phyloP scores from a whole-genome alignment of 1,140 invertebrate species.

The Magallana angulata region DNA sequence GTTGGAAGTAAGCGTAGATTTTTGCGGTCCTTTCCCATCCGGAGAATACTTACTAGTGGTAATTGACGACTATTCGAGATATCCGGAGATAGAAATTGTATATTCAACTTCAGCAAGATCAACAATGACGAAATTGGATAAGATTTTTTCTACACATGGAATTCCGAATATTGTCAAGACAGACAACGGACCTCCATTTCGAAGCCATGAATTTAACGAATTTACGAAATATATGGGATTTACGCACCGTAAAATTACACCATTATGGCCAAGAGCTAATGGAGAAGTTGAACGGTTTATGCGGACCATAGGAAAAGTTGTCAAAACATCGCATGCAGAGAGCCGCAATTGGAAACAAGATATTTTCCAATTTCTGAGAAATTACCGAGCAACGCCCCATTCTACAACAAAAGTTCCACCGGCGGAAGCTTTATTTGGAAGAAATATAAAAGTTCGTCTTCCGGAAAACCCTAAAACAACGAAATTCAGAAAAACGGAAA shows the following conservation, averaged over 20 bases:
- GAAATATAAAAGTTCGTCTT: background rate
- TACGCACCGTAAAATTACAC: slow-evolving; percentile 61
- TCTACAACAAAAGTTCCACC: slow-evolving; percentile 58
- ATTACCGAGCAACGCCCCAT: slow-evolving; percentile 63
- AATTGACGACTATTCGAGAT: slow-evolving; percentile 58
- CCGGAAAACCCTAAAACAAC: background rate
- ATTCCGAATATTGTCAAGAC: slow-evolving; percentile 60
- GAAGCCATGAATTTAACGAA: slow-evolving; percentile 21
- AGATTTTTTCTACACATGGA: slow-evolving; percentile 44
- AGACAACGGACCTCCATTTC: slow-evolving; percentile 62
- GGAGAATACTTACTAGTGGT: slow-evolving; percentile 62
- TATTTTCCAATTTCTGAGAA: slow-evolving; percentile 58
- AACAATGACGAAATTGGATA: slow-evolving; percentile 40
- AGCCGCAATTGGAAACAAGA: slow-evolving; percentile 62
- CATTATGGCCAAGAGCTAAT: slow-evolving; percentile 57
- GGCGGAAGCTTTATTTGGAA: slow-evolving; percentile 50
- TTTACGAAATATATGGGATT: slow-evolving; percentile 46
- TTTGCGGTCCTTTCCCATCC: slow-evolving; percentile 64
- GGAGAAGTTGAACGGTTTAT: slow-evolving; percentile 65
- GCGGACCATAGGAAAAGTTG: slow-evolving; percentile 61
- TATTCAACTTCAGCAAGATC: slow-evolving; percentile 17
- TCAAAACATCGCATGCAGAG: slow-evolving; percentile 57
- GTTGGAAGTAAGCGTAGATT: slow-evolving; percentile 65
- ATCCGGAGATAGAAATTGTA: slow-evolving; percentile 38
- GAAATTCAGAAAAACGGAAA: background rate